Base-by-base conservation (phyloP, 30 jellyfish, hydroid and myxozoan genomes). In the Cassiopea xamachana region DNA sequence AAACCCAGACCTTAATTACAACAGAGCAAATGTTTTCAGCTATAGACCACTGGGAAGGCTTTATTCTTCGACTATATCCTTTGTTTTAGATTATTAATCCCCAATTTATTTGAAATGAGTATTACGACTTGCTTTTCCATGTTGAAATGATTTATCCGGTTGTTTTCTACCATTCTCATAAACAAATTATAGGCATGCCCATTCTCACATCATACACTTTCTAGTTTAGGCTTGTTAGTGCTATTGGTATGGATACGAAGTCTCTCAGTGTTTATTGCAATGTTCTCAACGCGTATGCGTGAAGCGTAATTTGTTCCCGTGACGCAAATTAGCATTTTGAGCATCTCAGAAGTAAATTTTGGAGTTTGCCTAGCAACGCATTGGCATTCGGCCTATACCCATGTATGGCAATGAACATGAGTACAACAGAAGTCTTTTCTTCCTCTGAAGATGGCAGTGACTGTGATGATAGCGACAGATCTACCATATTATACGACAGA, bases 371-470 rank as follows among this genome's bases (percentile, higher is more conserved):
- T 64, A 64, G 74, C 74, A 2, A 64, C 2, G 19, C 27, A 2
- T 64, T 27, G 2, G 15, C 19, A 17, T 4, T 9, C 74, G 15
- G 74, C 2, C 74, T 64, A 2, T 9, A 27, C 15, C 58, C 50
- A 51, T n/a, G 80, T 6, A 19, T 18, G 27, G 80, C 7, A 50
- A 78, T 50, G 87, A 48, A 14, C 60, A 2, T 19, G 3, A 18
- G 58, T 43, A 51, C 2, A 7, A 46, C 15, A 2, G 75, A 78
- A 1, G 3, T 50, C 76, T 78, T 18, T 17, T 78, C 75, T 45
- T 48, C 87, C 4, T 78, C 87, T 1, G 87, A 78, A 60, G 87
- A 78, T n/a, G 17, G 87, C 55, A 70, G 50, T n/a, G 49, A 78
- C 39, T 51, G 51, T 48, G 71, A 48, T 8, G 87, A 78, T 78